Conservation (phyloP, 2,888 invertebrate genomes). For the Euzophera pinguis region DNA sequence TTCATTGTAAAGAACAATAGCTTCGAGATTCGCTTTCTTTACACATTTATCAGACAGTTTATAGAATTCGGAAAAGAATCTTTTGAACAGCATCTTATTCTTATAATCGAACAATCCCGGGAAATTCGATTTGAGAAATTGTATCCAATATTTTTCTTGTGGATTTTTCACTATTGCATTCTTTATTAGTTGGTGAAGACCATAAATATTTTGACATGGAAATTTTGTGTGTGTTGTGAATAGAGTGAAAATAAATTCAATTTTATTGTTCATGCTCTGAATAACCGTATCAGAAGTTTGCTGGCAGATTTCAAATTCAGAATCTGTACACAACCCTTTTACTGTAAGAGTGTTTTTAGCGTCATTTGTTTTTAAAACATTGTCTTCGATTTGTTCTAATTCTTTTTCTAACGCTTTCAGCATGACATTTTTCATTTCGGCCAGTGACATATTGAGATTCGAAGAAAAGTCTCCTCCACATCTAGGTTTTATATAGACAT, state of each 20-base stretch:
- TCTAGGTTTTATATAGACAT: conserved; percentile 83
- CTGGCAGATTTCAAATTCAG: conserved; percentile 70
- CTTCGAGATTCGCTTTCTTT: conserved; percentile 53
- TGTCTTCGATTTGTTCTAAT: conserved; percentile 28
- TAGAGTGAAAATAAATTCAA: conserved; percentile 37
- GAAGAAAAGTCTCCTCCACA: conserved; percentile 60
- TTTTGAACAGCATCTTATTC: conserved; percentile 27
- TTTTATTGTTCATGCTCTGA: conserved; percentile 28
- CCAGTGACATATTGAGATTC: conserved; percentile 57
- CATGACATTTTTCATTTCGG: conserved; percentile 72
- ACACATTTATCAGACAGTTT: conserved; percentile 26
- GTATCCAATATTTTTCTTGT: neutral
- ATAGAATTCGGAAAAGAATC: conserved; percentile 51
- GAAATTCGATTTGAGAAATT: conserved; percentile 27
- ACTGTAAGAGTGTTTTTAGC: conserved; percentile 55
- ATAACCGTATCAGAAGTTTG: conserved; percentile 73
- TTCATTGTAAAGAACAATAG: conserved; percentile 68
- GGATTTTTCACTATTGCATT: conserved; percentile 4
- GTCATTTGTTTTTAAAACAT: conserved; percentile 19
- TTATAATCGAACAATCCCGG: conserved; percentile 15
- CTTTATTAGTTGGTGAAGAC: conserved; percentile 37
- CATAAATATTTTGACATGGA: conserved; percentile 31
- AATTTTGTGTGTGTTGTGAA: conserved; percentile 53
- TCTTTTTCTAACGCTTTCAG: conserved; percentile 45
- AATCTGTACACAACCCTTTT: conserved; percentile 72